phyloP scores from a whole-genome alignment of 2,888 invertebrate species.

The Parapristionchus giblindavisi region DNA sequence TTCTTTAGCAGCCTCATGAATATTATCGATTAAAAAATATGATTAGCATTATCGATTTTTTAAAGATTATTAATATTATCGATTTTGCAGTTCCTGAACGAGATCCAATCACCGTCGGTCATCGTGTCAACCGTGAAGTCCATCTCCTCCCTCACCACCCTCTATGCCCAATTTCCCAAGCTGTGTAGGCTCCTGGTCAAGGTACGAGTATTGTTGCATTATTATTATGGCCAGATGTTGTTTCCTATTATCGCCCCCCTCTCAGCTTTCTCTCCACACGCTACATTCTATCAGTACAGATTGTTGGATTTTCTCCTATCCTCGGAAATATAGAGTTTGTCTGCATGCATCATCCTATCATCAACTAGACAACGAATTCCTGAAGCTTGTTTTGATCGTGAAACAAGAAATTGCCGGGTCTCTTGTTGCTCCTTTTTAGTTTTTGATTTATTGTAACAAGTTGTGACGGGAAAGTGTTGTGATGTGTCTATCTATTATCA shows the following conservation, averaged over 20 bases:
- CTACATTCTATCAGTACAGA: too few species aligned
- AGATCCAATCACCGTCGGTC: constrained; percentile 58
- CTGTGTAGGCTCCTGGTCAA: constrained; percentile 57
- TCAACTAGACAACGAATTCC: too few species aligned
- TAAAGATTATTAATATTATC: background rate
- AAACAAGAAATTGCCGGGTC: background rate
- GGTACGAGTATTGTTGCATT: too few species aligned
- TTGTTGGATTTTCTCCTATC: too few species aligned
- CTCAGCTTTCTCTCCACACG: too few species aligned
- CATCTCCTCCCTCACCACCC: constrained; percentile 52
- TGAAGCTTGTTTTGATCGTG: too few species aligned
- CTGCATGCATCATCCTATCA: too few species aligned
- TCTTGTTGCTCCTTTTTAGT: background rate
- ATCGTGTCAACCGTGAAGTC: constrained; percentile 58
- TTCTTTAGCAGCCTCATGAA: background rate
- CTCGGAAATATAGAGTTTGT: too few species aligned
- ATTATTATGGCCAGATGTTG: too few species aligned
- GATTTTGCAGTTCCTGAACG: constrained; percentile 57
- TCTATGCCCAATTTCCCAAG: constrained; percentile 59
- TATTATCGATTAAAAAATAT: background rate
- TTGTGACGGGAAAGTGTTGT: too few species aligned
- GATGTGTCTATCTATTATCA: too few species aligned
- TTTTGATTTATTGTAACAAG: background rate
- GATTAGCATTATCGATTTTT: background rate
- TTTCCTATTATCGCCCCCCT: too few species aligned